Conservation (phyloP, 2,888 invertebrate genomes). For the Pachliopta kotzebuea region DNA sequence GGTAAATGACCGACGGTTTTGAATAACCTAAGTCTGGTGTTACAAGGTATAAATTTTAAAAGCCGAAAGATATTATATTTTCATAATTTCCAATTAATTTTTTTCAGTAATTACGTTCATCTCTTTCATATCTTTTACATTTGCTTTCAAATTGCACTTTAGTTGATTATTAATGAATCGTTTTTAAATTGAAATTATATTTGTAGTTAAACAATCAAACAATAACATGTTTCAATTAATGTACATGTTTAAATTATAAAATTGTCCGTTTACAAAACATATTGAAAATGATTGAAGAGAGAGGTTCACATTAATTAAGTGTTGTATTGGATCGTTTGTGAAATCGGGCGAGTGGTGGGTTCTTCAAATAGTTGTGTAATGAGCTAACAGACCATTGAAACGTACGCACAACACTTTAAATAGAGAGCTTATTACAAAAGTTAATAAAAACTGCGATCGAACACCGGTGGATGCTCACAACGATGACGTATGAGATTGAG, state of each 20-base stretch:
- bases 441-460: constrained; percentile 23
- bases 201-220: too few species aligned
- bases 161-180: too few species aligned
- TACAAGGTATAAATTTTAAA: constrained; percentile 15
- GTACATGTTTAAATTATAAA: too few species aligned
- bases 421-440: constrained; percentile 27
- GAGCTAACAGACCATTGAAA: constrained; percentile 22
- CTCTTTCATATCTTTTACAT: too few species aligned
- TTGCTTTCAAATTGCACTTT: too few species aligned
- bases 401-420: constrained; percentile 22
- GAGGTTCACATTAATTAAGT: background rate
- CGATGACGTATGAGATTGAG: constrained; percentile 30
- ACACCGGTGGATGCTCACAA: constrained; percentile 21
- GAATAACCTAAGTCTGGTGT: constrained; percentile 6
- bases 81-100: background rate
- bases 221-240: too few species aligned
- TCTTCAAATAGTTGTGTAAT: constrained; percentile 21
- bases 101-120: too few species aligned
- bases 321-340: constrained; percentile 2
- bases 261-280: background rate
- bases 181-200: too few species aligned
- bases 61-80: background rate
- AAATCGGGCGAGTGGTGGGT: background rate
- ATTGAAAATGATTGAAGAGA: background rate
- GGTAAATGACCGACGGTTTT: constrained; percentile 39